These are phyloP conservation scores for Scotopteryx bipunctaria DNA, from an alignment of 2,888 invertebrate species.

Conservation along the genomic window DNA sequence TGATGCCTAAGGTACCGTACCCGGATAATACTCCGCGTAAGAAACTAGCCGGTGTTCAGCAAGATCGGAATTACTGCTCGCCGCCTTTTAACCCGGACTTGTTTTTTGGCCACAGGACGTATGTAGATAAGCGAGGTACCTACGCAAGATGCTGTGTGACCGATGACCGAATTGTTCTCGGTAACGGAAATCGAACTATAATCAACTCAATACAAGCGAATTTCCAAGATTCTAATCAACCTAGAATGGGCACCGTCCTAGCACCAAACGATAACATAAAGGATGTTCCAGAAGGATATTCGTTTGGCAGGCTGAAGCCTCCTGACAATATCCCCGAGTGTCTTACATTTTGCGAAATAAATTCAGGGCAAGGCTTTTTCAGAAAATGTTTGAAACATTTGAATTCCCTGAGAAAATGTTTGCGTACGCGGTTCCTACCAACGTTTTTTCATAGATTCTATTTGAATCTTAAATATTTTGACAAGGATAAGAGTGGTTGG, in stretches of 20 bases:
- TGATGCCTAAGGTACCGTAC: constrained; percentile 63
- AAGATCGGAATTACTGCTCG: constrained; percentile 58
- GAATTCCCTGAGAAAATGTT: constrained; percentile 64
- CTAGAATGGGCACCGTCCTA: constrained; percentile 64
- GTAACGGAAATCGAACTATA: constrained; percentile 58
- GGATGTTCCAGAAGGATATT: constrained; percentile 68
- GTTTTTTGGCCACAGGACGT: constrained; percentile 71
- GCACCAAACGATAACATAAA: constrained; percentile 77
- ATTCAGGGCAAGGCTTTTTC: constrained; percentile 63
- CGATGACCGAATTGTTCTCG: constrained; percentile 61
- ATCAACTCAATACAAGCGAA: constrained; percentile 70
- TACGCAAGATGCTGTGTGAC: constrained; percentile 72
- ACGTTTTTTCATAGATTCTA: constrained; percentile 61
- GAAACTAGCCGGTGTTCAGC: constrained; percentile 55
- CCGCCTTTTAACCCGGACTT: constrained; percentile 69
- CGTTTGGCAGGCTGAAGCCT: constrained; percentile 70
- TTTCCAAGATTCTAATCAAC: constrained; percentile 55
- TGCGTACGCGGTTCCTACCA: constrained; percentile 57
- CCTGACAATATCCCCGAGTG: constrained; percentile 75
- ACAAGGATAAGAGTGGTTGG: constrained; percentile 71
- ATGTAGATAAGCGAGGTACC: constrained; percentile 72
- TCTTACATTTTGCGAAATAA: constrained; percentile 59
- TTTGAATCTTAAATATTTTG: constrained; percentile 59
- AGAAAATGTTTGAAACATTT: constrained; percentile 72
- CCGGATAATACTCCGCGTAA: constrained; percentile 57